Conservation (phyloP, 2,113 vertebrate genomes). For the Alligator mississippiensis region DNA sequence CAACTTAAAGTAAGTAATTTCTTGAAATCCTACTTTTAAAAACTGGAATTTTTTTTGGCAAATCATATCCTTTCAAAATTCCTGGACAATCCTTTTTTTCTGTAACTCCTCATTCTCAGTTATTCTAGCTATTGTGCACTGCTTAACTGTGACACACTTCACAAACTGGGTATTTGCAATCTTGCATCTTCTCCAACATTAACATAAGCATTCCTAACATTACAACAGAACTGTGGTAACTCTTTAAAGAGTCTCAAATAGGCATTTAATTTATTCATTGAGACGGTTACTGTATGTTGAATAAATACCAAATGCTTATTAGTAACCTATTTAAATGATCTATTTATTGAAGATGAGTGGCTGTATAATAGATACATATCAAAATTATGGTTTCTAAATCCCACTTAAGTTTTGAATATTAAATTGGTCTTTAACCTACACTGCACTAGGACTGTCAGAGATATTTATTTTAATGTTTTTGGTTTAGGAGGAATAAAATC, state of each 20-base stretch:
- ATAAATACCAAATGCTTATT: constrained; percentile 59
- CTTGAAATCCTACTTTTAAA: neutral
- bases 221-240: neutral
- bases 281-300: constrained; percentile 24
- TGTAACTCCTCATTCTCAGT: neutral
- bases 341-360: constrained; percentile 59
- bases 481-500: constrained; percentile 12
- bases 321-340: constrained; percentile 56
- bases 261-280: constrained; percentile 58
- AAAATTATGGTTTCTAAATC: constrained; percentile 58
- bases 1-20: neutral
- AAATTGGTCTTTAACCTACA: constrained; percentile 41
- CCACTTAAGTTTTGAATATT: constrained; percentile 54
- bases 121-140: neutral
- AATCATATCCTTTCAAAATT: constrained; percentile 8
- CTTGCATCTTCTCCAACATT: neutral
- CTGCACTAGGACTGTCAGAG: neutral
- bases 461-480: constrained; percentile 27
- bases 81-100: neutral
- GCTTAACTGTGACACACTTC: neutral
- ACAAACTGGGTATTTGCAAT: neutral
- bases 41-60: neutral
- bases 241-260: constrained; percentile 31
- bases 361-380: constrained; percentile 46
- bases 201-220: neutral